These are phyloP conservation scores for Lanistes nyassanus DNA, from an alignment of 1,140 invertebrate species.

Conservation along the genomic window DNA sequence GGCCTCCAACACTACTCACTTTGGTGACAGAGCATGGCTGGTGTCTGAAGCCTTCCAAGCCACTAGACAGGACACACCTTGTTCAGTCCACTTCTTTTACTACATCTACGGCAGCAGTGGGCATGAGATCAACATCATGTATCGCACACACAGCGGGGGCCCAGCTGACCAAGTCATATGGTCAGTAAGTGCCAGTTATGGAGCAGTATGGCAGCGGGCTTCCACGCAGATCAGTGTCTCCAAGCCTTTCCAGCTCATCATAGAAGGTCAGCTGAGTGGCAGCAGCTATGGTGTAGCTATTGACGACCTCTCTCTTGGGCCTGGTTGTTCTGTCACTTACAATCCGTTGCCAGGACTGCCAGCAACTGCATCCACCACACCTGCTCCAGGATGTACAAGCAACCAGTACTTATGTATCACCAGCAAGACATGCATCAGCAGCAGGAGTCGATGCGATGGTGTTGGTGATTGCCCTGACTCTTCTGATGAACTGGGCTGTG, in stretches of 20 bases:
- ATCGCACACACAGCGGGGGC: conserved; percentile 45
- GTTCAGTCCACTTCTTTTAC: conserved; percentile 52
- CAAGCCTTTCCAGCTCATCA: conserved; percentile 49
- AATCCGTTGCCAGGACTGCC: conserved; percentile 14
- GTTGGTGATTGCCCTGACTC: conserved; percentile 39
- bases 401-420: conserved; percentile 24
- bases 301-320: conserved; percentile 61
- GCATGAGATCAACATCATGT: conserved; percentile 50
- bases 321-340: conserved; percentile 49
- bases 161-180: conserved; percentile 41
- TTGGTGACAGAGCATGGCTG: conserved; percentile 61
- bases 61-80: conserved; percentile 7
- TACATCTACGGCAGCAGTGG: conserved; percentile 61
- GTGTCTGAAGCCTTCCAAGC: conserved; percentile 28
- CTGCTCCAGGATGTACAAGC: neutral
- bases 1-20: conserved; percentile 65
- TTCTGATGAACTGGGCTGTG: conserved; percentile 6
- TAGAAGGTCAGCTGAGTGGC: conserved; percentile 42
- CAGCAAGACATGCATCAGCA: conserved; percentile 37
- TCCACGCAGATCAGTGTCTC: conserved; percentile 31
- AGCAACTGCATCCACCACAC: neutral
- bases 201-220: conserved; percentile 48
- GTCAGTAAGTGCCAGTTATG: conserved; percentile 40
- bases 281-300: conserved; percentile 57
- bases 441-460: conserved; percentile 42